phyloP scores from a whole-genome alignment of 2,888 invertebrate genomes.

The Drosophila paramelanica region DNA sequence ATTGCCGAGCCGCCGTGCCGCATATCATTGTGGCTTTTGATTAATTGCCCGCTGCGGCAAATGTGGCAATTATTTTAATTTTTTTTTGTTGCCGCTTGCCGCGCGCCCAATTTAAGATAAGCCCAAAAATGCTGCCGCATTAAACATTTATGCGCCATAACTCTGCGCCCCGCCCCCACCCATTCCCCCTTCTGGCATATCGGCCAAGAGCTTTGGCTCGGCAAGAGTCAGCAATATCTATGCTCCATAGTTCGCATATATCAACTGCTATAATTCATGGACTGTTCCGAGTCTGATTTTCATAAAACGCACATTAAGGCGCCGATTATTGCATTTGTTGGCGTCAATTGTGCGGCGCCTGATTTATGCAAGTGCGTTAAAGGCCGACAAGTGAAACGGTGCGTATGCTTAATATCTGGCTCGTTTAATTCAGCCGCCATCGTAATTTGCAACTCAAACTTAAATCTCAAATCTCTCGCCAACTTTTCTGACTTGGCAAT shows the following conservation, averaged over 20 bases:
- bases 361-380: conserved; percentile 43
- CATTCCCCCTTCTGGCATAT: conserved; percentile 9
- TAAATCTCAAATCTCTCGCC: conserved; percentile 39
- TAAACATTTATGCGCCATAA: conserved; percentile 69
- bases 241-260: conserved; percentile 8
- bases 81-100: conserved; percentile 9
- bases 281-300: conserved; percentile 46
- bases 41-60: conserved; percentile 73
- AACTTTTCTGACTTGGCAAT: conserved; percentile 52
- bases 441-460: conserved; percentile 73
- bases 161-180: conserved; percentile 9
- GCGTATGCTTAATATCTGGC: conserved; percentile 71
- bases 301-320: conserved; percentile 70
- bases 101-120: conserved; percentile 67
- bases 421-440: conserved; percentile 51
- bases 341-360: conserved; percentile 36
- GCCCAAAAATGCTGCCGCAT: conserved; percentile 41
- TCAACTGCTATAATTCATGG: conserved; percentile 8
- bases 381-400: conserved; percentile 38
- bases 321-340: conserved; percentile 48
- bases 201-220: neutral
- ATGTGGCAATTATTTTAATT: conserved; percentile 80
- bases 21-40: conserved; percentile 66
- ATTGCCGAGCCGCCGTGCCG: conserved; percentile 58
- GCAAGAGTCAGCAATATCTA: conserved; percentile 5